Percentiles rank a stretch among this genome's conserved stretches.
These are phyloP conservation scores for Mus spicilegus DNA, from an alignment of 2,113 vertebrate genomes.

Conservation along the genomic window DNA sequence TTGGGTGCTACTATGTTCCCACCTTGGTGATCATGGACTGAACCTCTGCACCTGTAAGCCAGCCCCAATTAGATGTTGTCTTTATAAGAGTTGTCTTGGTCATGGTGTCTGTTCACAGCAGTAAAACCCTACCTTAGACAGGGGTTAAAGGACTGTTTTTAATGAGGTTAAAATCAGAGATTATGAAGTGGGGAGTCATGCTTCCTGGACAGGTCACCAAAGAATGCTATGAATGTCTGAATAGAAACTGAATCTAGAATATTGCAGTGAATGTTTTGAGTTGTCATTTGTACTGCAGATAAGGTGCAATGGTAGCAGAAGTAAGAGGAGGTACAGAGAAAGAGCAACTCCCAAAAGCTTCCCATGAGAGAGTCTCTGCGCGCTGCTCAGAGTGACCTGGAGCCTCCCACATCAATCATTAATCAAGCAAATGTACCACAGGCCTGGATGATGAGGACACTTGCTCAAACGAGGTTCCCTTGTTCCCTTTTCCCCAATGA, in stretches of 20 bases:
- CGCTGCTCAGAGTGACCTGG: background rate
- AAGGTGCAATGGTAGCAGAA: background rate
- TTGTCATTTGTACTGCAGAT: background rate
- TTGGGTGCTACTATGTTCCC: too few relatives aligned
- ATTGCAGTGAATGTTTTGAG: background rate
- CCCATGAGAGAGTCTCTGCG: background rate
- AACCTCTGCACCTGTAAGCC: too few relatives aligned
- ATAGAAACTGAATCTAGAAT: background rate
- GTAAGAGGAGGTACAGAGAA: background rate
- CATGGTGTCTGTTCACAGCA: too few relatives aligned
- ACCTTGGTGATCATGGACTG: too few relatives aligned
- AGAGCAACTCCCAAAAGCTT: too few relatives aligned
- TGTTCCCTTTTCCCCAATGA: background rate
- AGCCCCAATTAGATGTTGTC: too few relatives aligned
- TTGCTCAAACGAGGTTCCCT: background rate
- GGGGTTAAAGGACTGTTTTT: background rate
- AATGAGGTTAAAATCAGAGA: background rate
- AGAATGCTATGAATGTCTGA: background rate
- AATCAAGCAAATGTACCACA: background rate
- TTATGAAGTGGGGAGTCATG: background rate
- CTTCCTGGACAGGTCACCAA: background rate
- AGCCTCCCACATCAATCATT: background rate
- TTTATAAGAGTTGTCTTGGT: too few relatives aligned
- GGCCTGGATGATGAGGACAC: background rate
- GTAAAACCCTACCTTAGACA: too few relatives aligned